These are phyloP conservation scores for Gallinago solitaria DNA, from an alignment of 2,797 vertebrate genomes.

Conservation along the genomic window DNA sequence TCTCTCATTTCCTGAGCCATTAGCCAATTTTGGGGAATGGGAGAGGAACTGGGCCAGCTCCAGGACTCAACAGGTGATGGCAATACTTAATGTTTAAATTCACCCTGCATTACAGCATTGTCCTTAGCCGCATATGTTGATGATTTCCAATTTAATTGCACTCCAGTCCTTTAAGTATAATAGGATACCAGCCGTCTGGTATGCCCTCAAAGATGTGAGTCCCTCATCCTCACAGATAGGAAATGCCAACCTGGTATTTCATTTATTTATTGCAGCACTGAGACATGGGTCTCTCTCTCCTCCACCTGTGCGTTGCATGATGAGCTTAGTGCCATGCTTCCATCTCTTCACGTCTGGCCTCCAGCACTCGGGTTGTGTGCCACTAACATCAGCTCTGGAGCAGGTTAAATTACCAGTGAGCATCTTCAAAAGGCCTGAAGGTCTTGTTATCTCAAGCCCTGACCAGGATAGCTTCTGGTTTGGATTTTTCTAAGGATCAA, in stretches of 20 bases:
- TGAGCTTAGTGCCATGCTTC: neutral
- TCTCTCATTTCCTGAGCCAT: neutral
- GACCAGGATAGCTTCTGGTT: neutral
- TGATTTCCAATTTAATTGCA: neutral
- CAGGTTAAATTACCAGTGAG: neutral
- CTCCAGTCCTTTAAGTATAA: neutral
- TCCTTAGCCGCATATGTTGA: neutral
- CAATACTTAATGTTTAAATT: neutral
- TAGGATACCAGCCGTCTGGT: neutral
- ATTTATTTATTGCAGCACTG: neutral
- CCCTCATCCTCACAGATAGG: neutral
- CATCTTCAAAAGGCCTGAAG: neutral
- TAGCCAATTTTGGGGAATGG: neutral
- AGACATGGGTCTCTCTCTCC: neutral
- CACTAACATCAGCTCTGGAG: neutral
- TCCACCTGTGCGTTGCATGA: fast-evolving
- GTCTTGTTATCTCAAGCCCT: neutral
- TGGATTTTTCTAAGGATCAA: neutral
- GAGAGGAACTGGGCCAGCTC: neutral
- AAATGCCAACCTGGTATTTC: neutral
- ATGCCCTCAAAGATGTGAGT: neutral
- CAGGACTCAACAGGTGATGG: neutral
- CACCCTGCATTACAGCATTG: neutral
- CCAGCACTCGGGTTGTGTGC: neutral
- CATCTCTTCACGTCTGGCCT: neutral